phyloP scores from a whole-genome alignment of 2,888 invertebrate species.

The Lasioglossum marginatum region DNA sequence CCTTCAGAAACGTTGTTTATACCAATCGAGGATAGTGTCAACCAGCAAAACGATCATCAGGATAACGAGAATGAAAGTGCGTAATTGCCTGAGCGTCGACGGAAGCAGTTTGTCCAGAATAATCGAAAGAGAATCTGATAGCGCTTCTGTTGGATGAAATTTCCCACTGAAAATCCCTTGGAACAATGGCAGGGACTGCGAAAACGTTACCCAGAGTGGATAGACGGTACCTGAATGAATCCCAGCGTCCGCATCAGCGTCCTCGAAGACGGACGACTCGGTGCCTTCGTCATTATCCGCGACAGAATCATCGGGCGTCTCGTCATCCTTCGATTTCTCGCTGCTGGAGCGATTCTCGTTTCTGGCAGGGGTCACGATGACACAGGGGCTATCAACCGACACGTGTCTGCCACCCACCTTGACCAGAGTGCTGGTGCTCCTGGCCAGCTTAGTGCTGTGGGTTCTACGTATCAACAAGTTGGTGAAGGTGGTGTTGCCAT shows the following conservation, averaged over 20 bases:
- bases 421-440: slow-evolving; percentile 86
- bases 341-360: slow-evolving; percentile 80
- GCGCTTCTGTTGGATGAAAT: neutral
- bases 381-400: slow-evolving; percentile 67
- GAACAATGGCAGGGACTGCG: too few relatives aligned
- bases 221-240: slow-evolving; percentile 89
- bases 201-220: neutral
- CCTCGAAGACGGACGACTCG: slow-evolving; percentile 84
- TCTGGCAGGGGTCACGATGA: slow-evolving; percentile 77
- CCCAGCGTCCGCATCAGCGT: slow-evolving; percentile 88
- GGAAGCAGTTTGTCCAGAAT: neutral
- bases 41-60: neutral
- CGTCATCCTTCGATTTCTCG: slow-evolving; percentile 83
- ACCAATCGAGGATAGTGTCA: neutral
- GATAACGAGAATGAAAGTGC: neutral
- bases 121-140: neutral
- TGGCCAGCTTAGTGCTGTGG: slow-evolving; percentile 90
- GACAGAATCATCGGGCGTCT: slow-evolving; percentile 84
- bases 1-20: neutral
- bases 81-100: neutral
- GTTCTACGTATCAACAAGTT: slow-evolving; percentile 88
- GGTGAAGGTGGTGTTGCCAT: slow-evolving; percentile 79
- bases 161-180: neutral
- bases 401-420: slow-evolving; percentile 75
- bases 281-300: slow-evolving; percentile 67